Evolutionary conservation across 1,140 invertebrate genomes (phyloP), one percentile per base, ranked within the genome.

Genomic region (Sipha flava): DNA sequence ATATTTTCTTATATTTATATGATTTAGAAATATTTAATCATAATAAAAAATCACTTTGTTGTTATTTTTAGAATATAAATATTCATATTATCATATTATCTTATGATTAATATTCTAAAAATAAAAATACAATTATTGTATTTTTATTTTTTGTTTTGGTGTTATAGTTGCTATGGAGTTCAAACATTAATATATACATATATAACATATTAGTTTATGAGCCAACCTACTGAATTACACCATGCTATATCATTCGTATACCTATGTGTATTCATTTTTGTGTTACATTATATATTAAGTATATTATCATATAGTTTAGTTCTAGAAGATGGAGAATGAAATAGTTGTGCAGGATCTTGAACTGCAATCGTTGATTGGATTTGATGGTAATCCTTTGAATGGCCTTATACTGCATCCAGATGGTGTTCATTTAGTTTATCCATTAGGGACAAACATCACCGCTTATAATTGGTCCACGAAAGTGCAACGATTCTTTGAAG

Each of bases 361-460:
- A 43, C 18, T 77, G 43, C 52, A 5, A 12, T 77, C 73, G 7
- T 16, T 73, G 59, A 77, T 77, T n/a, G 73, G 73, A 37, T 79
- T 82, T 57, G 68, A 79, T 93, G 92, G 92, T 14, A 88, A 88
- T 79, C 91, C 89, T 26, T 88, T 88, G 77, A 89, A 89, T 81
- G 92, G 92, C 3, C 86, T 96, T 5, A 89, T 90, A 81, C 85
- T 94, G 45, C 95, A 96, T 86, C 92, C 93, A 1, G 89, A 94
- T 85, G 87, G 90, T 31, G 86, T 90, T 43, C 90, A 95, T 83
- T 86, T 95, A 3, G 87, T 96, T 2, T 96, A 95, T 86, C 90
- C 94, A 0, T 88, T 95, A 84, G 95, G 95, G 0, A 93, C 91
- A 82, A 95, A 95, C 84, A 89, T 96, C 10, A 90, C 91, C 18